Conservation (phyloP, 2,113 vertebrate species). For the Clinocottus analis region DNA sequence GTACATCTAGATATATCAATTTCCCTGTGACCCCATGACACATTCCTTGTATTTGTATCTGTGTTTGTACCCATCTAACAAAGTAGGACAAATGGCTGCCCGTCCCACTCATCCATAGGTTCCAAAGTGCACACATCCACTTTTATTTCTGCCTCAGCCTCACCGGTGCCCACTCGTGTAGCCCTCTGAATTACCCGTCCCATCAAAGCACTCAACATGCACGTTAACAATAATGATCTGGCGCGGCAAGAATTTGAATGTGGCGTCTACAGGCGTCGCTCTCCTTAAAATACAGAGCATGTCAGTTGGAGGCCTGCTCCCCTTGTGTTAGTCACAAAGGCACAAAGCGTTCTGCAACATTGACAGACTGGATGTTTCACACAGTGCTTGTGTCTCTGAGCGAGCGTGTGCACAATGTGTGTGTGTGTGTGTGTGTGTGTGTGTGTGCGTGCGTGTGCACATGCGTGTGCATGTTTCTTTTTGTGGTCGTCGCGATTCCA, state of each 20-base stretch:
- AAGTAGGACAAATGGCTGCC: slow-evolving; percentile 2
- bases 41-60: neutral
- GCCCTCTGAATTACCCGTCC: slow-evolving; percentile 26
- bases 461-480: slow-evolving; percentile 28
- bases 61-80: slow-evolving; percentile 7
- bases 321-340: slow-evolving; percentile 58
- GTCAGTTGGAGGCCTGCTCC: slow-evolving; percentile 49
- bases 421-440: neutral
- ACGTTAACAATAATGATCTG: slow-evolving; percentile 21
- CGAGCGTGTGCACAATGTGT: neutral
- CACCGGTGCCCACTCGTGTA: slow-evolving; percentile 9
- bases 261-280: slow-evolving; percentile 36
- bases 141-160: slow-evolving; percentile 36
- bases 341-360: slow-evolving; percentile 63
- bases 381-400: slow-evolving; percentile 37
- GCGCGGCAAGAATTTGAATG: slow-evolving; percentile 10
- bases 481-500: slow-evolving; percentile 62
- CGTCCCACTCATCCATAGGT: slow-evolving; percentile 18
- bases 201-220: slow-evolving; percentile 10
- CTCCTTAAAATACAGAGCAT: slow-evolving; percentile 45
- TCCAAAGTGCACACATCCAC: slow-evolving; percentile 11
- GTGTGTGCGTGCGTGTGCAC: slow-evolving; percentile 25
- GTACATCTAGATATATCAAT: neutral
- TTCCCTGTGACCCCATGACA: neutral
- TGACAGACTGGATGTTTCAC: slow-evolving; percentile 62